Base-by-base conservation (phyloP, 2,888 invertebrate genomes). In the Ellobium chinense region DNA sequence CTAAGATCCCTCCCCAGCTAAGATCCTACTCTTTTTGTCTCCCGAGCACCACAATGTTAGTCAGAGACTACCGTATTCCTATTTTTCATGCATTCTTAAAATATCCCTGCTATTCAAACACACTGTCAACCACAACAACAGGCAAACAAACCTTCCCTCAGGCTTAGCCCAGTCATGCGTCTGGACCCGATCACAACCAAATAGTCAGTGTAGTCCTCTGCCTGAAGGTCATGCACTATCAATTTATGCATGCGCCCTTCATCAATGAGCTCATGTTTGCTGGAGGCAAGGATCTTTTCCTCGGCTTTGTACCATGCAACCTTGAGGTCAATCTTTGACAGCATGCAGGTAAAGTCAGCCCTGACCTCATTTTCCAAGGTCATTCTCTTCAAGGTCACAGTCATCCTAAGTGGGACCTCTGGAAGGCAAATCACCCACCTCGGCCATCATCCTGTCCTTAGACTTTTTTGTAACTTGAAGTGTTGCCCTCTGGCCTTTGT, bases 131-230 rank as follows among this genome's bases (percentile, higher is more conserved):
- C n/a, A n/a, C n/a, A n/a, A n/a, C n/a, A n/a, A n/a, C n/a, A n/a
- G n/a, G n/a, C n/a, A n/a, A n/a, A n/a, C 89, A 80, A 86, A 88
- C 89, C 88, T 89, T 85, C 82, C 24, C 56, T 65, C 7, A 81
- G 73, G 27, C 82, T 81, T 24, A 80, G 80, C 60, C 84, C 85
- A 60, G 84, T 80, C 83, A 86, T 85, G 76, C 85, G 82, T 36
- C 85, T 83, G 72, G 88, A 86, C 72, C 93, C 93, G 62, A 94
- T 92, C 93, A 96, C 95, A 89, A 98, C 97, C 0, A 96, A 95
- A 82, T 91, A 91, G 82, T 89, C 88, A n/a, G 86, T 88, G 75
- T 85, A 89, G 82, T 91, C 90, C 36, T 81, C 82, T 80, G 83
- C 80, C 72, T 82, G 82, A 72, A 89, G 82, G 70, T 89, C 84